A percentile compares a stretch with the other conserved stretches of the same genome.
Evolutionary conservation across 2,888 invertebrate species (phyloP).

Genomic region (Cactoblastis cactorum): DNA sequence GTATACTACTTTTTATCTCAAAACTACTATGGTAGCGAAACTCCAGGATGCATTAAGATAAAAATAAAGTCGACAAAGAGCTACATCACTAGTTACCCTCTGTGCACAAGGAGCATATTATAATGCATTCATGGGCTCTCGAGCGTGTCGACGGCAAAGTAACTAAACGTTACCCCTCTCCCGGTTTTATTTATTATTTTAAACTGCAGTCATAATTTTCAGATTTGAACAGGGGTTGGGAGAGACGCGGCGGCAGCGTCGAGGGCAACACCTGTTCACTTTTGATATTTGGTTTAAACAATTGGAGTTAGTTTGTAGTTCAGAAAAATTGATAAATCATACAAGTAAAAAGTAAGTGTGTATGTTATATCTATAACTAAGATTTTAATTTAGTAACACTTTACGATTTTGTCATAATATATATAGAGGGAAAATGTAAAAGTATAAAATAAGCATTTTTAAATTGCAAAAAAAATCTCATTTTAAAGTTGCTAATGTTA

Average conservation of each 20-base stretch:
- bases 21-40: too few relatives aligned
- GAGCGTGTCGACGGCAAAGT: constrained; percentile 70
- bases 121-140: constrained; percentile 76
- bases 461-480: too few relatives aligned
- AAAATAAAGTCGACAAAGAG: constrained; percentile 15
- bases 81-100: constrained; percentile 46
- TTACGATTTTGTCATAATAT: too few relatives aligned
- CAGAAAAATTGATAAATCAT: too few relatives aligned
- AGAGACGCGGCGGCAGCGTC: constrained; percentile 18
- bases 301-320: background rate
- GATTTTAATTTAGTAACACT: too few relatives aligned
- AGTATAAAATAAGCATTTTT: too few relatives aligned
- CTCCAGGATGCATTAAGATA: too few relatives aligned
- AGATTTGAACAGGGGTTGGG: constrained; percentile 35
- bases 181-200: constrained; percentile 67
- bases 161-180: constrained; percentile 53
- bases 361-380: too few relatives aligned
- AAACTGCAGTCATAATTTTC: constrained; percentile 57
- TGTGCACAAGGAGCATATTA: constrained; percentile 46
- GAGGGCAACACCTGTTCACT: constrained; percentile 18
- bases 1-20: too few relatives aligned
- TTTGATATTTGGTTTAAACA: background rate
- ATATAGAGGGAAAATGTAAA: too few relatives aligned
- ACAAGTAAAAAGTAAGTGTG: too few relatives aligned
- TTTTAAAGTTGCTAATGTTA: too few relatives aligned